Evolutionary conservation across 2,888 invertebrate species (phyloP).

Genomic region (Xestia sexstrigata): DNA sequence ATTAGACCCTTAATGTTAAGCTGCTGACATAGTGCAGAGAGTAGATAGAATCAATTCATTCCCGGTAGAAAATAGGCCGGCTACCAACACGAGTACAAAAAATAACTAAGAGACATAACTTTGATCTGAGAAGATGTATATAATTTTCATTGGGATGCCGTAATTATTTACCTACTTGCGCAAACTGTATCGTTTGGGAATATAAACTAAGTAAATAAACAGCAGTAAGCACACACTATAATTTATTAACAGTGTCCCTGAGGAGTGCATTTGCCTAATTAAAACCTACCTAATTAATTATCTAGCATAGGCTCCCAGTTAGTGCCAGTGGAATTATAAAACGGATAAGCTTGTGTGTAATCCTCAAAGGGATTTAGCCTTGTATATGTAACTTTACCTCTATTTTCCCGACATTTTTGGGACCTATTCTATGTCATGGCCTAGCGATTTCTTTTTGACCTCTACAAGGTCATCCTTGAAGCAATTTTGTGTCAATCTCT

Average conservation of each 20-base stretch:
- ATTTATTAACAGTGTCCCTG: slow-evolving; percentile 38
- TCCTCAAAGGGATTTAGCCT: slow-evolving; percentile 29
- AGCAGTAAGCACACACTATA: slow-evolving; percentile 6
- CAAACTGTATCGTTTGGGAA: not conserved
- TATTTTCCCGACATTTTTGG: slow-evolving; percentile 14
- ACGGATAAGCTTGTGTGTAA: slow-evolving; percentile 27
- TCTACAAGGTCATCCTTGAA: not conserved
- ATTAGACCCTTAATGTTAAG: slow-evolving; percentile 30
- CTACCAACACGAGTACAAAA: not conserved
- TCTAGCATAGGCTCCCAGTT: not conserved
- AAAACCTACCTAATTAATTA: slow-evolving; percentile 51
- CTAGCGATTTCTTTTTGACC: not conserved
- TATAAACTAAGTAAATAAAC: slow-evolving; percentile 11
- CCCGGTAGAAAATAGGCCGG: not conserved
- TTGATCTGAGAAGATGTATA: not conserved
- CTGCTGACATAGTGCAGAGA: slow-evolving; percentile 4
- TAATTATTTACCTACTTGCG: not conserved
- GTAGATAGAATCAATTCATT: not conserved
- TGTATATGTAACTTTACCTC: slow-evolving; percentile 1
- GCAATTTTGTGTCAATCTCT: not conserved
- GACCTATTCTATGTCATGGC: not conserved
- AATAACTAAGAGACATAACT: no score
- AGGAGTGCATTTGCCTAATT: slow-evolving; percentile 52
- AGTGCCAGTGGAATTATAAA: slow-evolving; percentile 43
- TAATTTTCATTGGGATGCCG: not conserved